These are phyloP conservation scores for Crax fasciolata DNA, from an alignment of 2,797 vertebrate species.

Conservation along the genomic window DNA sequence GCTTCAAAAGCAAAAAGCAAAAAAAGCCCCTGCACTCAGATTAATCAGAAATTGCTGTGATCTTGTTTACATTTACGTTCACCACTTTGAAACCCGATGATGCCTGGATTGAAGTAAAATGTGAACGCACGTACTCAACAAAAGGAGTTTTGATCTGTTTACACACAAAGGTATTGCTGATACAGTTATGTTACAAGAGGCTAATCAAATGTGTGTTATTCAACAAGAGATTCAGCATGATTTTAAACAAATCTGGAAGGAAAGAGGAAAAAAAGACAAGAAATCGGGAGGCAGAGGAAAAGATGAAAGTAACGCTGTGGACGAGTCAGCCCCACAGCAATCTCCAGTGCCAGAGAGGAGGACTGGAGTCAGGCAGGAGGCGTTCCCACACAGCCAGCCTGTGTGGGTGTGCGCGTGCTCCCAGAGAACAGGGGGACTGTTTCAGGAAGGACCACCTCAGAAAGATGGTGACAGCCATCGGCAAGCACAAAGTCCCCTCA, in stretches of 20 bases:
- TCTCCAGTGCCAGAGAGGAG: fast-evolving
- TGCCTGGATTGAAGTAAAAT: background rate
- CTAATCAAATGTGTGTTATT: fast-evolving
- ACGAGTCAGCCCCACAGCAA: fast-evolving
- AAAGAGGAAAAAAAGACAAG: background rate
- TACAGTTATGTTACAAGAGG: background rate
- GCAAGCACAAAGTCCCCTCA: fast-evolving
- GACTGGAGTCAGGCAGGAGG: background rate
- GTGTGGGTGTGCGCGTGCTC: fast-evolving
- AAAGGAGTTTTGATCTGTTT: background rate
- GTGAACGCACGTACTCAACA: fast-evolving
- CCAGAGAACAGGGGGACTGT: fast-evolving
- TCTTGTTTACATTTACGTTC: background rate
- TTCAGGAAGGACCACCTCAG: background rate
- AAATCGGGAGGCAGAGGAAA: background rate
- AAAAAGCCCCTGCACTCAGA: background rate
- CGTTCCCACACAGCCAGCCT: fast-evolving
- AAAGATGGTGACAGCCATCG: fast-evolving
- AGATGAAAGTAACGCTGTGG: fast-evolving
- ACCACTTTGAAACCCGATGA: background rate
- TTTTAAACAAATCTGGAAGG: background rate
- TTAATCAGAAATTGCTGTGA: background rate
- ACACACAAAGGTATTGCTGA: background rate
- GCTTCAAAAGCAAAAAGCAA: background rate
- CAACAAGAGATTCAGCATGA: background rate